A percentile compares a stretch with the other conserved stretches of the same genome.
Evolutionary conservation across 1,140 invertebrate species (phyloP).

Genomic region (Megalonaias nervosa): DNA sequence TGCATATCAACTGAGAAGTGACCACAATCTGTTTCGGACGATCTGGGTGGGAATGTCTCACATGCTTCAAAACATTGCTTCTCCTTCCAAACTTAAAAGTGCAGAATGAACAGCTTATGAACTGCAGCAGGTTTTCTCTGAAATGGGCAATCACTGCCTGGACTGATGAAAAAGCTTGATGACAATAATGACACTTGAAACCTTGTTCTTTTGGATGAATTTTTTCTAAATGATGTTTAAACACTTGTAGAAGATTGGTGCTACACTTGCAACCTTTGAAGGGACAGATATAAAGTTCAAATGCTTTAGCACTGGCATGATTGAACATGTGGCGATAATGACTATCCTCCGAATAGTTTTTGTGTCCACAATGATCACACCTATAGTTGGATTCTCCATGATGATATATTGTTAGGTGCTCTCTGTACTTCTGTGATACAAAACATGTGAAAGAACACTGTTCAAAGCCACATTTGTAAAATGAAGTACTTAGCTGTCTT

Average conservation of each 20-base stretch:
- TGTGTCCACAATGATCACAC: slow-evolving; percentile 39
- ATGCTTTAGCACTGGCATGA: slow-evolving; percentile 32
- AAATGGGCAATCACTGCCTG: slow-evolving; percentile 26
- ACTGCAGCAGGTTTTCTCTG: slow-evolving; percentile 32
- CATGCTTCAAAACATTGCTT: slow-evolving; percentile 21
- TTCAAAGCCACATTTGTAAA: slow-evolving; percentile 34
- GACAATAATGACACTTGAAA: slow-evolving; percentile 28
- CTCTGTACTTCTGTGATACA: slow-evolving; percentile 19
- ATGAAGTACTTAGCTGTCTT: slow-evolving; percentile 14
- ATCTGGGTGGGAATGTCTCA: slow-evolving; percentile 27
- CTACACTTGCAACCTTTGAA: slow-evolving; percentile 25
- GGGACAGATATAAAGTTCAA: slow-evolving; percentile 33
- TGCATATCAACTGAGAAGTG: slow-evolving; percentile 34
- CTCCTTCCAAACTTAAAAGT: slow-evolving; percentile 36
- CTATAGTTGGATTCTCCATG: slow-evolving; percentile 27
- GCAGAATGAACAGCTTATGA: slow-evolving; percentile 35
- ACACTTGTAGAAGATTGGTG: slow-evolving; percentile 36
- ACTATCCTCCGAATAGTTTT: slow-evolving; percentile 24
- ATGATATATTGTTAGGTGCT: slow-evolving; percentile 17
- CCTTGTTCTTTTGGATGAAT: slow-evolving; percentile 15
- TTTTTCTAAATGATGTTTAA: slow-evolving; percentile 19
- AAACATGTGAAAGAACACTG: slow-evolving; percentile 19
- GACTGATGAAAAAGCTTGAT: slow-evolving; percentile 21
- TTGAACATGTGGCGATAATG: slow-evolving; percentile 32
- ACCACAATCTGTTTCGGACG: slow-evolving; percentile 25